These are phyloP conservation scores for Cephalopterus ornatus DNA, from an alignment of 2,113 vertebrate species.

Conservation along the genomic window DNA sequence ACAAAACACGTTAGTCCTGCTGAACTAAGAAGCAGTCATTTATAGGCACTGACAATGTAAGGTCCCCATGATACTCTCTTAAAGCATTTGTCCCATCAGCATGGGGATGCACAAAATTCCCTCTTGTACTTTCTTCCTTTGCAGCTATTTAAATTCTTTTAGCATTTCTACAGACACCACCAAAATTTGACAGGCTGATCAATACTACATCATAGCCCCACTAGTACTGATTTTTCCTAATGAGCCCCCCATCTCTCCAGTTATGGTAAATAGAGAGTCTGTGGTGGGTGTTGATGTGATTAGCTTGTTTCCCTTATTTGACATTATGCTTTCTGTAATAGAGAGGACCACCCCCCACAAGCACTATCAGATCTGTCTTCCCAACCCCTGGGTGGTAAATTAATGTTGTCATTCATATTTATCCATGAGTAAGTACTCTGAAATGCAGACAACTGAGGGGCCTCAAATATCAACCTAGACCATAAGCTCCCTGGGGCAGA, in stretches of 20 bases:
- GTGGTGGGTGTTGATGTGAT: slow-evolving; percentile 38
- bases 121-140: neutral
- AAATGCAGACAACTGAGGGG: slow-evolving; percentile 20
- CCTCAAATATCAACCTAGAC: neutral
- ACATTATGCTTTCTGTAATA: neutral
- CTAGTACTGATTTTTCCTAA: neutral
- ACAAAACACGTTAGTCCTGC: neutral
- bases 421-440: slow-evolving; percentile 50
- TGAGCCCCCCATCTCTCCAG: neutral
- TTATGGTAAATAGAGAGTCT: neutral
- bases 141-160: neutral
- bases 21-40: neutral
- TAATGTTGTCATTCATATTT: slow-evolving; percentile 40
- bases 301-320: neutral
- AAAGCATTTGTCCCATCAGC: neutral
- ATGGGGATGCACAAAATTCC: neutral
- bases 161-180: neutral
- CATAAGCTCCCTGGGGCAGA: neutral
- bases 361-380: slow-evolving; percentile 45
- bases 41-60: neutral
- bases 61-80: accelerated
- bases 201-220: neutral
- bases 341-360: neutral
- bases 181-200: neutral
- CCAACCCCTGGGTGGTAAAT: slow-evolving; percentile 43